Base-by-base conservation (phyloP, 1,140 invertebrate genomes). In the Pomacea maculata region DNA sequence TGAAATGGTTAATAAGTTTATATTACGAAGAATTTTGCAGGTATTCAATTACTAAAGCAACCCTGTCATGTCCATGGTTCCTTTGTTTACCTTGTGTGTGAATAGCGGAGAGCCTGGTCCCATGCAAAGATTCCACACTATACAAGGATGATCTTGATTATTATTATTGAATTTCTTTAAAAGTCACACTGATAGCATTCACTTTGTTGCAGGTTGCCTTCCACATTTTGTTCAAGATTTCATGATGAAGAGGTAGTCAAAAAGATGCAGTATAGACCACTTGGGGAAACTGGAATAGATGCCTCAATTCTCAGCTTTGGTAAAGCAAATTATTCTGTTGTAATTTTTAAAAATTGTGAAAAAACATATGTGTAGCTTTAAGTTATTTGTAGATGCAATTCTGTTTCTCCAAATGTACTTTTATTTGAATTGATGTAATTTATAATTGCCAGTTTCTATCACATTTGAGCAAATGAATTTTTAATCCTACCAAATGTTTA, bases 261-360 rank as follows among this genome's bases (percentile, higher is more conserved):
- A 81, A 83, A 88, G 75, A 93, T 94, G 93, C 89, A 90, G 75
- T 94, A 94, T 82, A 90, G 88, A 78, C 77, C 83, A 45, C 87
- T 95, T 0, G 94, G 94, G 11, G 92, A 92, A 79, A 95, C 94
- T 65, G 93, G 92, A 21, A 83, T 95, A 78, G 68, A 89, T 7
- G 91, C 95, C 17, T 95, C 94, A 52, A 91, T 92, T 82, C 85
- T 95, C 45, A 92, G 93, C 68, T 91, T 94, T 75, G 95, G 95
- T 85, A 91, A 91, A 89, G 91, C 14, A 83, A 93, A 8, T 90
- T 63, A 71, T 21, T 75, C 55, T 57, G 34, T 17, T 70, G 14
- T 74, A 45, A 1, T 78, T 54, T 25, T 17, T 57, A 64, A 11
- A 19, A 67, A 55, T 76, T 8, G 21, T 54, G 9, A 65, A 19